Conservation (phyloP, 2,113 vertebrate genomes). For the Podarcis raffonei region DNA sequence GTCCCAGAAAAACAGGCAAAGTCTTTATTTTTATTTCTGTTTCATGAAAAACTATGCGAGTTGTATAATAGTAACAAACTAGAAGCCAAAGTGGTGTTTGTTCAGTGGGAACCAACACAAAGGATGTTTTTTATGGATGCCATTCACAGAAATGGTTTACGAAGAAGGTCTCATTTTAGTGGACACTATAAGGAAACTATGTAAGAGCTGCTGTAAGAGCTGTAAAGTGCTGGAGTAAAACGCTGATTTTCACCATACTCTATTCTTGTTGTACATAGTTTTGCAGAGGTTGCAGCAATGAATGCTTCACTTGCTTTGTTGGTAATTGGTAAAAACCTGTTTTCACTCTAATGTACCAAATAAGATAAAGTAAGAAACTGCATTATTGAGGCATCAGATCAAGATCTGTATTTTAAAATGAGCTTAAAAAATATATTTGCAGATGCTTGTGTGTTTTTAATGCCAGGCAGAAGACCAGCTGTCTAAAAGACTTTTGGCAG, state of each 20-base stretch:
- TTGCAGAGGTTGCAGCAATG: background rate
- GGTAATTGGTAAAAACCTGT: background rate
- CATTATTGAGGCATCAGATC: no score
- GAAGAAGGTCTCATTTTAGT: background rate
- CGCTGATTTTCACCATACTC: background rate
- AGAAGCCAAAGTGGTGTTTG: background rate
- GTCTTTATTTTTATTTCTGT: background rate
- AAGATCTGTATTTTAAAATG: no score
- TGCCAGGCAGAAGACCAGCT: no score
- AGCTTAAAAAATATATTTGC: no score
- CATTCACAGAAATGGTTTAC: background rate
- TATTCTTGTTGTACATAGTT: background rate
- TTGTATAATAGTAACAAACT: background rate
- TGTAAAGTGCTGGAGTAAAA: background rate
- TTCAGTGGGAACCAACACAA: background rate
- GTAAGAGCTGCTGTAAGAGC: no score
- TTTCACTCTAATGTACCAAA: background rate
- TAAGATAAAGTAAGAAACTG: background rate
- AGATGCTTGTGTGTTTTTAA: no score
- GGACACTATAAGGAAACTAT: background rate
- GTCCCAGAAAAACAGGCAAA: background rate
- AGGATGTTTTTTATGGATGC: background rate
- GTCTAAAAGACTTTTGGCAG: no score
- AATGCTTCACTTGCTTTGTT: background rate
- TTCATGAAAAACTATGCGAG: background rate